These are phyloP conservation scores for Adoxophyes honmai DNA, from an alignment of 1,140 invertebrate genomes.

Conservation along the genomic window DNA sequence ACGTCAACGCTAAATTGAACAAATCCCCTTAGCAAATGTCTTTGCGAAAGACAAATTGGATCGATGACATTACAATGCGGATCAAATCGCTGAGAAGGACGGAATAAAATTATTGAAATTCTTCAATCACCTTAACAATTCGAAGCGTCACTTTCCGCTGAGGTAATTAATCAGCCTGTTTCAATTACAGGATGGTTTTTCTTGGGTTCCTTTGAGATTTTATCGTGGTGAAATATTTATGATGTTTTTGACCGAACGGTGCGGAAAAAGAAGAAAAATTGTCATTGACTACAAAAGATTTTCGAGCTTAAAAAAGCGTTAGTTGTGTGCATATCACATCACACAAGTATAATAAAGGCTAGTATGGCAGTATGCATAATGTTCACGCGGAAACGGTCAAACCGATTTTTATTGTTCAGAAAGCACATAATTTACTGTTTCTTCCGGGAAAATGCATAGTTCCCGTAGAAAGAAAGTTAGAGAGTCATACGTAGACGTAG, in stretches of 20 bases:
- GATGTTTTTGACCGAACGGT: background rate
- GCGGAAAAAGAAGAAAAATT: background rate
- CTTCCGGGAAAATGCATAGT: no score
- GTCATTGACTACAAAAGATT: no score
- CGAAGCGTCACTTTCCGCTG: slow-evolving; percentile 1
- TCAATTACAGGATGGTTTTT: slow-evolving; percentile 8
- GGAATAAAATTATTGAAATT: slow-evolving; percentile 14
- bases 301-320: no score
- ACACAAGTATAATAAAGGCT: no score
- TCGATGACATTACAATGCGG: background rate
- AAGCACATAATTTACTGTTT: no score
- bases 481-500: no score
- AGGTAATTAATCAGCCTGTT: slow-evolving; percentile 6
- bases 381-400: no score
- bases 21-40: background rate
- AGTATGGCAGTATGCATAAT: no score
- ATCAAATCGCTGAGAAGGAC: background rate
- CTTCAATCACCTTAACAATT: slow-evolving; percentile 13
- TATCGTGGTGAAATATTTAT: background rate
- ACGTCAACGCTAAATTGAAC: no score
- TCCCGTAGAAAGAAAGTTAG: no score
- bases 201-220: background rate
- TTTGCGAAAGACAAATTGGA: background rate
- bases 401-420: no score
- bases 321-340: no score